Evolutionary conservation across 1,140 invertebrate species (phyloP).

Genomic region (Drosophila funebris): DNA sequence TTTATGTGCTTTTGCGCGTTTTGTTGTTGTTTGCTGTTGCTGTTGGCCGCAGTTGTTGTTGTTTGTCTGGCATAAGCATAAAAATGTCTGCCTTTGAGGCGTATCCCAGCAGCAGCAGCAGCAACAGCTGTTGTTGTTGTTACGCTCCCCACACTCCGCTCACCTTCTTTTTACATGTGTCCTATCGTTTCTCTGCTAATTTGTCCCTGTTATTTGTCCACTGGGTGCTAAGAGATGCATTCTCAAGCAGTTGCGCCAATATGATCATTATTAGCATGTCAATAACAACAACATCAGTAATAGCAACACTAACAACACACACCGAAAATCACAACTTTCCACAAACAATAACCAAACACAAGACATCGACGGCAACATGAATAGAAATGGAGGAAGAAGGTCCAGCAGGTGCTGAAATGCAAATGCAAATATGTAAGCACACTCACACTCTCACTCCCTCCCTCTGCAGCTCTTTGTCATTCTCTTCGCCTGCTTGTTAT

Average conservation of each 20-base stretch:
- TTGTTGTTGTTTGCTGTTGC: conserved; percentile 53
- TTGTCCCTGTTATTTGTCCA: conserved; percentile 61
- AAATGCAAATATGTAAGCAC: conserved; percentile 61
- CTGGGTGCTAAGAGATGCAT: conserved; percentile 67
- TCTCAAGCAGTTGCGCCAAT: conserved; percentile 69
- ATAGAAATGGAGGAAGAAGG: conserved; percentile 21
- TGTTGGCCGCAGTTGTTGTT: conserved; percentile 55
- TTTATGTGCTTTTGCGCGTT: conserved; percentile 60
- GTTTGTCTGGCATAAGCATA: conserved; percentile 73
- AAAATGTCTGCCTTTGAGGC: conserved; percentile 59
- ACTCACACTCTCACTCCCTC: neutral
- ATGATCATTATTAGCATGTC: conserved; percentile 78
- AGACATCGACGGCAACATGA: conserved; percentile 60
- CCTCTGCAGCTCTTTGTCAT: neutral
- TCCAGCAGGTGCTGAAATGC: conserved; percentile 53
- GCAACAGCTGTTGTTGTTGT: conserved; percentile 25
- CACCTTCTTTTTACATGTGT: neutral
- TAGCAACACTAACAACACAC: conserved; percentile 40
- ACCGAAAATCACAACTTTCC: conserved; percentile 76
- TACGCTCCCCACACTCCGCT: neutral
- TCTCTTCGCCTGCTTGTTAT: conserved; percentile 1
- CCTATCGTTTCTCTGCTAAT: conserved; percentile 62
- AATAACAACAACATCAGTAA: conserved; percentile 49
- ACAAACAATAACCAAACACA: conserved; percentile 49
- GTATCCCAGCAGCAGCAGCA: conserved; percentile 41